Evolutionary conservation across 2,113 vertebrate genomes (phyloP), one percentile per base, ranked within the genome.

Genomic region (Micromys minutus): DNA sequence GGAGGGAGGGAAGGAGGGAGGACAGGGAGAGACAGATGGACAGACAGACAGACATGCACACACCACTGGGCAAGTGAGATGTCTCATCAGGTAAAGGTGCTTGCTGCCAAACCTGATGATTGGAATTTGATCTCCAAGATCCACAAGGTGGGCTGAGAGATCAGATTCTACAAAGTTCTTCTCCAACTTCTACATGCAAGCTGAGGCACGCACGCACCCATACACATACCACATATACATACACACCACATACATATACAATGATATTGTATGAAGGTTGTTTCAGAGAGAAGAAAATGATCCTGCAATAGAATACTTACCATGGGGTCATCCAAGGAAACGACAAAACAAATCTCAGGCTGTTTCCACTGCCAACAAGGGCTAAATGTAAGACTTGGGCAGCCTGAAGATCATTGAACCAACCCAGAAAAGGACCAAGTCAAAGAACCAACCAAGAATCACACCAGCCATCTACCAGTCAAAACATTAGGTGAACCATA

Each of bases 381-480:
- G 11, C 31, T 61, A 13, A 79, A 81, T 55, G 45, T 5, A 87
- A 36, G 29, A 31, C 7, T 22, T 15, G 5, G 3, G 3, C n/a
- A n/a, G n/a, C n/a, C n/a, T n/a, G n/a, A n/a, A 10, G 9, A 81
- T 71, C 29, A 42, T 0, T 39, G 5, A 72, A 21, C 17, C 71
- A 74, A 21, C 36, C 63, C 63, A 72, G 61, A 89, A 52, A 72
- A 72, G 21, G 26, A 9, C 1, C 42, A 57, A 55, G 5, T 3
- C 17, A 87, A 63, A 65, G 36, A 87, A 87, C 87, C 89, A 89
- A 79, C 31, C 42, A 90, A 69, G 26, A 89, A 77, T 87, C 47
- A 69, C 11, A 84, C 15, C 55, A 81, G 34, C 16, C 36, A 79
- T 81, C 42, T 52, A 55, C n/a, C 39, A 96, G 26, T 34, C 77